phyloP scores from a whole-genome alignment of 37 sponge, comb jelly and placozoan genomes.

The Beroe forskalii region DNA sequence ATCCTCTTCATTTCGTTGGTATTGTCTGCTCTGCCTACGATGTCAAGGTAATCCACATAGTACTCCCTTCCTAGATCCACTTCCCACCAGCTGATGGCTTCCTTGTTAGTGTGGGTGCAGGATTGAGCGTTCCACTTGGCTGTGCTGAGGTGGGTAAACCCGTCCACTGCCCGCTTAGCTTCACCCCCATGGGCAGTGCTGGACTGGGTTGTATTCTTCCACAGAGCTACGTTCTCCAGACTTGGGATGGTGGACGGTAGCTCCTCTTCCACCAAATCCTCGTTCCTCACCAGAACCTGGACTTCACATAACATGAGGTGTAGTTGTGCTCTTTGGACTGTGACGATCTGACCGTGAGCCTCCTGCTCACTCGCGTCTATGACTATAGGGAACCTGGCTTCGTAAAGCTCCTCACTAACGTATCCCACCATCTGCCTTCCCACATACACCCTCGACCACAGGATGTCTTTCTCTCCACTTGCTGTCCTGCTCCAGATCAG shows the following conservation, averaged over 20 bases:
- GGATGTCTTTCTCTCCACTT: too few relatives aligned
- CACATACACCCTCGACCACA: too few relatives aligned
- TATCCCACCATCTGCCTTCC: too few relatives aligned
- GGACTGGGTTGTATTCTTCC: neutral
- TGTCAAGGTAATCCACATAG: neutral
- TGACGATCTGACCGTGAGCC: too few relatives aligned
- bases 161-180: neutral
- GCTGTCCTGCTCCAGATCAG: neutral
- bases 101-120: neutral
- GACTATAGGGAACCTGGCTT: too few relatives aligned
- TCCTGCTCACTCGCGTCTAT: too few relatives aligned
- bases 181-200: neutral
- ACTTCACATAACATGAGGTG: too few relatives aligned
- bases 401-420: too few relatives aligned
- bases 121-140: neutral
- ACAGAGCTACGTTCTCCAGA: neutral
- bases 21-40: constrained; percentile 5
- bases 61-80: constrained; percentile 28
- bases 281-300: too few relatives aligned
- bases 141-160: neutral
- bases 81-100: neutral
- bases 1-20: too few relatives aligned
- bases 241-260: neutral
- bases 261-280: constrained; percentile 17
- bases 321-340: too few relatives aligned